These are phyloP conservation scores for Micromussa lordhowensis DNA, from an alignment of 92 coral and sea anemone species.

Conservation along the genomic window DNA sequence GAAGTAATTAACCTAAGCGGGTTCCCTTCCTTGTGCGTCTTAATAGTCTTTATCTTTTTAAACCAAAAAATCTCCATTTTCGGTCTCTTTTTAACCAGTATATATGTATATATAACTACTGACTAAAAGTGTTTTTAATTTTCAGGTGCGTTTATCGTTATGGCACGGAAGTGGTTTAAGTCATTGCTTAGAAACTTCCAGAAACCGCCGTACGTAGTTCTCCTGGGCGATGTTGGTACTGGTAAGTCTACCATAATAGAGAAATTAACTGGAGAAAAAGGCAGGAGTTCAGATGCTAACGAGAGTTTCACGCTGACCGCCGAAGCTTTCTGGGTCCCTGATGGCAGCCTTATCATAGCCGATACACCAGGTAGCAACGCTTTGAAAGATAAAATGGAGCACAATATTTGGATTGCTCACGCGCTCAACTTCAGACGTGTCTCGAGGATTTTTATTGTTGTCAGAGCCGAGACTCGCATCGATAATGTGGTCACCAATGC, in stretches of 20 bases:
- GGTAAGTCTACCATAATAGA: constrained; percentile 60
- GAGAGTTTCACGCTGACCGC: constrained; percentile 61
- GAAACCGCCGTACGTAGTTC: constrained; percentile 46
- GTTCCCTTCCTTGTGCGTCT: too few species aligned
- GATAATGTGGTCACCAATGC: constrained; percentile 51
- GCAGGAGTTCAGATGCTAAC: constrained; percentile 54
- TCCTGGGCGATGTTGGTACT: constrained; percentile 61
- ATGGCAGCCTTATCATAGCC: constrained; percentile 57
- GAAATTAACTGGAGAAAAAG: constrained; percentile 54
- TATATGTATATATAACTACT: too few species aligned
- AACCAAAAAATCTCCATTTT: too few species aligned
- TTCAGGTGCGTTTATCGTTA: neutral
- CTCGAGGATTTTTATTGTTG: constrained; percentile 64
- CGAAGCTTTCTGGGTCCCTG: constrained; percentile 41
- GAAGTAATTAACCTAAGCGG: too few species aligned
- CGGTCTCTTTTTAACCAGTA: too few species aligned
- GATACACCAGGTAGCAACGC: constrained; percentile 70
- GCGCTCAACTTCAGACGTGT: constrained; percentile 60
- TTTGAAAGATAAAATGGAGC: constrained; percentile 54
- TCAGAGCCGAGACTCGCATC: constrained; percentile 62
- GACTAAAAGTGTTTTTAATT: too few species aligned
- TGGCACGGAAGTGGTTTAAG: neutral
- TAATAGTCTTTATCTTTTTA: too few species aligned
- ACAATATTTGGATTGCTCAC: constrained; percentile 46
- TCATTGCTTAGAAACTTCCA: neutral